phyloP scores from a whole-genome alignment of 2,113 vertebrate genomes.

The Pluvianellus socialis region DNA sequence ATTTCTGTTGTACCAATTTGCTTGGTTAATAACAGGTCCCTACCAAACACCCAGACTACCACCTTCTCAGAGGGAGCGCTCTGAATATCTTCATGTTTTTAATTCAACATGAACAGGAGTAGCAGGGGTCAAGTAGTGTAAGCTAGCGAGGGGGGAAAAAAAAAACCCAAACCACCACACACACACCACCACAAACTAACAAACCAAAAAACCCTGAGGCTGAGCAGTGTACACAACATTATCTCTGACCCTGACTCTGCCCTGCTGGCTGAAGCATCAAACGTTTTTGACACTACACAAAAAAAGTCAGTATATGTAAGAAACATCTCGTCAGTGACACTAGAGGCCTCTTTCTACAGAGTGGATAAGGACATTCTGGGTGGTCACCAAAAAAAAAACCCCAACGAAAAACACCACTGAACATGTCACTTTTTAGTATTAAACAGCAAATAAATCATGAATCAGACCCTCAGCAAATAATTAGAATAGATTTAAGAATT shows the following conservation, averaged over 20 bases:
- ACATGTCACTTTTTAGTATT: neutral
- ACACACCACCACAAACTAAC: neutral
- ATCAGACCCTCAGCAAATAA: neutral
- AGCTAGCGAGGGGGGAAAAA: neutral
- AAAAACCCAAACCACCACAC: neutral
- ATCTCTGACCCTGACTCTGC: constrained; percentile 36
- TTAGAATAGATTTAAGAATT: neutral
- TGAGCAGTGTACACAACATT: constrained; percentile 16
- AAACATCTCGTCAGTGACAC: constrained; percentile 46
- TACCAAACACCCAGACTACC: neutral
- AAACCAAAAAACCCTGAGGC: neutral
- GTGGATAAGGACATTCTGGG: neutral
- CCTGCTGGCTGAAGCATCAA: constrained; percentile 15
- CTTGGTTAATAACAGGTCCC: neutral
- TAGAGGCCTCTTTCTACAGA: neutral
- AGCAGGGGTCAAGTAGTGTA: neutral
- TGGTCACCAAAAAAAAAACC: neutral
- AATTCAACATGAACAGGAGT: neutral
- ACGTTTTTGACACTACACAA: constrained; percentile 13
- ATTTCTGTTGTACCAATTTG: neutral
- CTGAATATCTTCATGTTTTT: neutral
- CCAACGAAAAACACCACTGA: neutral
- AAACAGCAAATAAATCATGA: neutral
- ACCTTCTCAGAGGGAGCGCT: neutral
- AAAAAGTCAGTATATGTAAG: neutral